Evolutionary conservation across 2,888 invertebrate genomes (phyloP).

Genomic region (Ennomos quercinarius): DNA sequence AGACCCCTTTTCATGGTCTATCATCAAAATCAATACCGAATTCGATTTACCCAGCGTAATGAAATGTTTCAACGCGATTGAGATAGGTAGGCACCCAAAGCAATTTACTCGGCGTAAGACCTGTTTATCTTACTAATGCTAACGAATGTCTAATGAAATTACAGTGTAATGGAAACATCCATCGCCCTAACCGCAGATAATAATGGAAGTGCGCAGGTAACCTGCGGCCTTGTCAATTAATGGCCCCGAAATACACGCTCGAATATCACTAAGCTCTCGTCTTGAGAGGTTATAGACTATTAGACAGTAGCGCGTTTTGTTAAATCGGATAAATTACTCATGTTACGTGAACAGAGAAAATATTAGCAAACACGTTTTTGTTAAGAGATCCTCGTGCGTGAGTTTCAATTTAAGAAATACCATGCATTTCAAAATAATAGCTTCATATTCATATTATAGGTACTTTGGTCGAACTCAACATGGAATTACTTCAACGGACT

Average conservation of each 20-base stretch:
- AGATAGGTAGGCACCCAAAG: conserved; percentile 18
- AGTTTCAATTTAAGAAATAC: too few relatives aligned
- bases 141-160: conserved; percentile 35
- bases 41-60: conserved; percentile 19
- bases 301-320: conserved; percentile 7
- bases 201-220: conserved; percentile 34
- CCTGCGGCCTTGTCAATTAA: conserved; percentile 39
- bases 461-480: too few relatives aligned
- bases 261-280: conserved; percentile 33
- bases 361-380: too few relatives aligned
- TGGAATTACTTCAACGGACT: too few relatives aligned
- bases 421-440: too few relatives aligned
- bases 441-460: too few relatives aligned
- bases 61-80: conserved; percentile 14
- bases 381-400: too few relatives aligned
- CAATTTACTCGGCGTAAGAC: conserved; percentile 28
- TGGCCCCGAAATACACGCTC: conserved; percentile 29
- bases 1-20: not conserved
- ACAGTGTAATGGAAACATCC: conserved; percentile 33
- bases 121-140: conserved; percentile 33
- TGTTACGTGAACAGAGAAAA: too few relatives aligned
- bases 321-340: too few relatives aligned
- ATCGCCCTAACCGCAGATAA: conserved; percentile 35
- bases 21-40: conserved; percentile 3
- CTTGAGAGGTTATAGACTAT: conserved; percentile 2